Base-by-base conservation (phyloP, 2,888 invertebrate genomes). In the Ophion ellenae region DNA sequence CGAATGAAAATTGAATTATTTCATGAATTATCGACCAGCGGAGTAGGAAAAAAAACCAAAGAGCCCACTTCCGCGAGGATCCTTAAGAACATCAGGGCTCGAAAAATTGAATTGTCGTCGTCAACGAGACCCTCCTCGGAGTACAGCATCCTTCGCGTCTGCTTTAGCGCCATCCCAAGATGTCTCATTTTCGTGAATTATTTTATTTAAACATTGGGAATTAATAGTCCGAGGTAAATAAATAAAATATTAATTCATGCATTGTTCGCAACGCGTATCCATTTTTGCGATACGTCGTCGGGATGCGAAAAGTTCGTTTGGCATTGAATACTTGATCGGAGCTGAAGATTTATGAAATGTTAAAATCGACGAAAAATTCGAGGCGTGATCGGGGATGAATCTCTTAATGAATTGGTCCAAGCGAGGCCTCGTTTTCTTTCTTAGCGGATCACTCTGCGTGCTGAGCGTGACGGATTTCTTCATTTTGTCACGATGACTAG, bases 1-100 rank as follows among this genome's bases (percentile, higher is more conserved):
- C 32, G 24, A 61, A 81, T 20, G 5, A 36, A 66, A 81, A 81
- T 75, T 36, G 14, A 75, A 40, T 81, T 81, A 74, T 47, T 59
- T 11, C 17, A 20, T 69, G 47, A 59, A 74, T 81, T 75, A 75
- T 81, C 74, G 67, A 17, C 47, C n/a, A 32, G 2, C 57, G 64
- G 32, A 20, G 36, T 45, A 66, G 24, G 47, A 76, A 47, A 45
- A n/a, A 47, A 45, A 59, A 47, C 45, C 45, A 11, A 53, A 36
- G 40, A n/a, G 32, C 20, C 17, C 24, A 70, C 28, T 47, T 47
- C 32, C 61, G 59, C 9, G 20, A 20, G 32, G 28, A 20, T 28
- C 57, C 57, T 36, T 9, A 47, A 75, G 74, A 45, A 61, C 32
- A 61, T 17, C 61, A 17, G n/a, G n/a, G n/a, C 45, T 59, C 2